Conservation (phyloP, 1,140 invertebrate species). For the Leptinotarsa undecemlineata region DNA sequence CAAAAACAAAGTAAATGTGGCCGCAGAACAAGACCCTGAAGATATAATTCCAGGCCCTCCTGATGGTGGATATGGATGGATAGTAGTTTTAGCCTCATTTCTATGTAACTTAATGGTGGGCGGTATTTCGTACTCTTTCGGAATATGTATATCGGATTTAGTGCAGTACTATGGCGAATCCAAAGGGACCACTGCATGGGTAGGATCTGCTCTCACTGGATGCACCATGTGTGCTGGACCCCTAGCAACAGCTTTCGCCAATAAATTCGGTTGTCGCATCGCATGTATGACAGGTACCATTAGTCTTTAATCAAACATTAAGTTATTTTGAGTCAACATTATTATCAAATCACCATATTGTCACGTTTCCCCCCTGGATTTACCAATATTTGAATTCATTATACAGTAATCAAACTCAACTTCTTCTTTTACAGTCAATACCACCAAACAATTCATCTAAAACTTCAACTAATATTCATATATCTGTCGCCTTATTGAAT, state of each 20-base stretch:
- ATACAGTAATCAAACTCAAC: no score
- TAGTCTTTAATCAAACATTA: no score
- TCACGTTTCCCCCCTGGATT: no score
- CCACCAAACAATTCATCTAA: no score
- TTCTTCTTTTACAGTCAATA: no score
- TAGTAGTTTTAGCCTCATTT: constrained; percentile 92
- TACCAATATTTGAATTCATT: no score
- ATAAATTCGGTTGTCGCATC: constrained; percentile 91
- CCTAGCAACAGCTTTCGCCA: constrained; percentile 91
- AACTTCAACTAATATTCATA: no score
- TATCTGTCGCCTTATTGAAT: no score
- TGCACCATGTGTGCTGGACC: constrained; percentile 72
- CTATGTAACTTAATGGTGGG: constrained; percentile 99
- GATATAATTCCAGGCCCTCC: constrained; percentile 60
- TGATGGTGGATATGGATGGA: constrained; percentile 90
- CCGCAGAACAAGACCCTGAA: neutral
- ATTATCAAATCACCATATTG: no score
- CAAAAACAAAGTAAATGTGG: neutral
- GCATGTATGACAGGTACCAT: constrained; percentile 85
- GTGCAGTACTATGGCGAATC: constrained; percentile 80
- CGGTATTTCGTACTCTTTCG: constrained; percentile 92
- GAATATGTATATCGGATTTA: constrained; percentile 83
- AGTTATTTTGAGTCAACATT: no score
- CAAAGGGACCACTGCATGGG: constrained; percentile 88
- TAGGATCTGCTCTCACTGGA: constrained; percentile 89